Conservation (phyloP, 2,797 vertebrate genomes). For the Zalophus californianus region DNA sequence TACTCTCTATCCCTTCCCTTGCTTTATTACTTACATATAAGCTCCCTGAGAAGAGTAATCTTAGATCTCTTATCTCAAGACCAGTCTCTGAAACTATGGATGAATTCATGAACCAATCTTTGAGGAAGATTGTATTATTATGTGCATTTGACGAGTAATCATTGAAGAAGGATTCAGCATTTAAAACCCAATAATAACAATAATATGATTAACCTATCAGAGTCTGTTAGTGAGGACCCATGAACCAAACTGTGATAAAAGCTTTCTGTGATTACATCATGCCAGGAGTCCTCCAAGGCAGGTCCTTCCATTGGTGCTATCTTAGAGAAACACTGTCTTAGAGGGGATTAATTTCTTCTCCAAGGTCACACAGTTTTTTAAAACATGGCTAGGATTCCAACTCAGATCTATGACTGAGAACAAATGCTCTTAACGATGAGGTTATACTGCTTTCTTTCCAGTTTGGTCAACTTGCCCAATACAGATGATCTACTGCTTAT, state of each 20-base stretch:
- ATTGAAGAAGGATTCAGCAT: neutral
- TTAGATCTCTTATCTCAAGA: neutral
- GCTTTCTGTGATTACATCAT: neutral
- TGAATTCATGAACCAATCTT: neutral
- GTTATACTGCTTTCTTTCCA: neutral
- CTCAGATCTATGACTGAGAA: neutral
- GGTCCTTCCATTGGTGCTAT: neutral
- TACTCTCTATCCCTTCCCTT: neutral
- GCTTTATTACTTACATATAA: neutral
- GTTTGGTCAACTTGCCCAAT: neutral
- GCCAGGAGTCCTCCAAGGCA: neutral
- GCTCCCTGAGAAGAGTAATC: neutral
- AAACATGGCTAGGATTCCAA: neutral
- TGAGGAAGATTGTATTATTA: neutral
- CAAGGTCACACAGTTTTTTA: neutral
- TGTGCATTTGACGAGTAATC: neutral
- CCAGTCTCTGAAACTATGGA: neutral
- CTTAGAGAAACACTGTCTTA: neutral
- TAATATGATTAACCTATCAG: neutral
- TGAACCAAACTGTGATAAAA: neutral
- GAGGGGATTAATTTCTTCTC: neutral
- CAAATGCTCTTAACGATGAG: neutral
- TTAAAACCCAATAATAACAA: neutral
- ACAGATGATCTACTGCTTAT: neutral
- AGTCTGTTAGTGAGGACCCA: neutral